Conservation (phyloP, 2,888 invertebrate genomes). For the Platynereis dumerilii region DNA sequence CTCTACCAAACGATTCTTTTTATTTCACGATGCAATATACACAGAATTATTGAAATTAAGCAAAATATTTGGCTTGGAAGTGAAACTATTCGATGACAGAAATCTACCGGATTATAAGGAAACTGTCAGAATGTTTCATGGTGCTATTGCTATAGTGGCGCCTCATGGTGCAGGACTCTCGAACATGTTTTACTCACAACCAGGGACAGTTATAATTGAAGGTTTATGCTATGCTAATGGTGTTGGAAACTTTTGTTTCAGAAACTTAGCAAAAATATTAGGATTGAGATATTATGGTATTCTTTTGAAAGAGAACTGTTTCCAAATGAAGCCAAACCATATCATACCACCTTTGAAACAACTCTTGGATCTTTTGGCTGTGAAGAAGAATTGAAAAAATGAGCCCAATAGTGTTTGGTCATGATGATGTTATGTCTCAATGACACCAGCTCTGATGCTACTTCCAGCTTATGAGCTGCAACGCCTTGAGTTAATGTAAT, state of each 20-base stretch:
- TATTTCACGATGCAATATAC: constrained; percentile 17
- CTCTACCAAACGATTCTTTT: constrained; percentile 18
- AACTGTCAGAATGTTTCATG: constrained; percentile 15
- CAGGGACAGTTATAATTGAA: constrained; percentile 25
- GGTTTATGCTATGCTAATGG: constrained; percentile 7
- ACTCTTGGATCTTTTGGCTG: background rate
- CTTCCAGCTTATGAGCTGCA: no score
- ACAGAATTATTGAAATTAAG: constrained; percentile 1
- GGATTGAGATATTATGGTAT: constrained; percentile 24
- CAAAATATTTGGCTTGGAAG: background rate
- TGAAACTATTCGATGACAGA: constrained; percentile 27
- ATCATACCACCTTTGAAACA: background rate
- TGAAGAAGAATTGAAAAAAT: no score
- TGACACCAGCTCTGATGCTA: no score
- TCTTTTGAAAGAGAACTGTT: background rate
- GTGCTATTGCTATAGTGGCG: constrained; percentile 17
- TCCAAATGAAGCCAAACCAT: background rate
- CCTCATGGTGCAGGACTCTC: constrained; percentile 28
- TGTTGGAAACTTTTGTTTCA: constrained; percentile 16
- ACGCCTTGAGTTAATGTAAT: no score
- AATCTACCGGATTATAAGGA: constrained; percentile 17
- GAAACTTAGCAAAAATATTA: constrained; percentile 11
- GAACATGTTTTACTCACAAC: constrained; percentile 20
- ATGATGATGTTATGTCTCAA: no score
- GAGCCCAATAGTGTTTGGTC: no score